Evolutionary conservation across 2,888 invertebrate species (phyloP), one percentile per base, ranked within the genome.

Genomic region (Candidula unifasciata): DNA sequence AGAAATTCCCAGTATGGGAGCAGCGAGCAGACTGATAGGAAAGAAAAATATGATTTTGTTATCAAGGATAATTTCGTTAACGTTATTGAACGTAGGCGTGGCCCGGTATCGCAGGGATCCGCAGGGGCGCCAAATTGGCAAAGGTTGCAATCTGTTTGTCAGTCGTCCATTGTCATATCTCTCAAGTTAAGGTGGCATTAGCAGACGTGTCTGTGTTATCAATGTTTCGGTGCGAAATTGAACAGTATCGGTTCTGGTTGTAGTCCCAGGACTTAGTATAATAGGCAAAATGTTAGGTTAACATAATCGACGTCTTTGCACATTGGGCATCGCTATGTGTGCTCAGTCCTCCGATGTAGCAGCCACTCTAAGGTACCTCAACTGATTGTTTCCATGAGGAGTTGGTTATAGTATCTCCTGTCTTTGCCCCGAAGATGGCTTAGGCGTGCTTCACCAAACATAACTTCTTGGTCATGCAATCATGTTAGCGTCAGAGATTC

Each of bases 61-160:
- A 82, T 73, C 82, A 64, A 44, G 44, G n/a, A 30, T 74, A 82
- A 82, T 82, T 82, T 73, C 37, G 74, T 82, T 73, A 74, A 37
- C 30, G 44, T 66, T 33, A 79, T 52, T 79, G 79, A 44, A 44
- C 18, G 79, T 68, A 64, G 79, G 52, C 79, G 79, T 64, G 44
- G 44, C n/a, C 6, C 66, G 44, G 8, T 27, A 64, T 24, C 66
- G 6, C 16, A 16, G 52, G 16, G 44, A 52, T 64, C 66, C 52
- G 79, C 21, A 33, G 1, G 30, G 52, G 79, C 66, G 79, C 37
- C 79, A 79, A 66, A 64, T 79, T 79, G n/a, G 33, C 66, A n/a
- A 37, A 27, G 3, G 2, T 27, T 57, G 60, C 64, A 82, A 74
- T 82, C 81, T 71, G n/a, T 24, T 30, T 21, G 33, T 35, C 71